Base-by-base conservation (phyloP, 2,797 vertebrate genomes). In the Syngnathus acus region DNA sequence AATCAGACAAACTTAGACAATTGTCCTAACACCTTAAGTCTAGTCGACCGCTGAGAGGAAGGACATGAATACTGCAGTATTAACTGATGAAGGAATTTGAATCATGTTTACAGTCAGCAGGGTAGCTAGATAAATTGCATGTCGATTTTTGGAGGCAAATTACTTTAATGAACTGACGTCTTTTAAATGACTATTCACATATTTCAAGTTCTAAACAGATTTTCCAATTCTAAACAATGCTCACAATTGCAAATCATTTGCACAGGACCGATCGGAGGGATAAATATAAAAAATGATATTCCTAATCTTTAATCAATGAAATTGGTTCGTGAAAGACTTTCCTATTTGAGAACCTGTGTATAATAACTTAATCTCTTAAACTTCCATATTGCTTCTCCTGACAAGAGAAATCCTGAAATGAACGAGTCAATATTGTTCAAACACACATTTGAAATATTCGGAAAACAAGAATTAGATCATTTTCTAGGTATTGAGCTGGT, bases 1-100 rank as follows among this genome's bases (percentile, higher is more conserved):
- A 62, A 45, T 16, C 42, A 16, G 71, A 85, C 67, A 78, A 79
- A 83, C 84, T 79, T 72, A 64, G 78, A 84, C 80, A 77, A 69
- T 81, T 82, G 79, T 83, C 69, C 68, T 60, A 75, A 72, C 76
- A 72, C 51, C 0, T 63, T 55, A 77, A 77, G 77, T 77, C 68
- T 45, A 2, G 39, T 37, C 66, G 67, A 54, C 80, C 10, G 64
- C 81, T 82, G 83, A 39, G 85, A 74, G 45, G 62, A 54, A 64
- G 48, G 73, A 70, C 13, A 66, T 13, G 9, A 54, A 54, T 26
- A 54, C 23, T 10, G 9, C 10, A 10, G 53, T 23, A 9, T 19
- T 23, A 21, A 23, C 8, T 9, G 2, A 23, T 10, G 5, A 54
- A 26, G 16, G 26, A 57, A 57, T 57, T 57, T 26, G 54, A 37